Base-by-base conservation (phyloP, 1,140 invertebrate species). In the Zaprionus lachaisei region DNA sequence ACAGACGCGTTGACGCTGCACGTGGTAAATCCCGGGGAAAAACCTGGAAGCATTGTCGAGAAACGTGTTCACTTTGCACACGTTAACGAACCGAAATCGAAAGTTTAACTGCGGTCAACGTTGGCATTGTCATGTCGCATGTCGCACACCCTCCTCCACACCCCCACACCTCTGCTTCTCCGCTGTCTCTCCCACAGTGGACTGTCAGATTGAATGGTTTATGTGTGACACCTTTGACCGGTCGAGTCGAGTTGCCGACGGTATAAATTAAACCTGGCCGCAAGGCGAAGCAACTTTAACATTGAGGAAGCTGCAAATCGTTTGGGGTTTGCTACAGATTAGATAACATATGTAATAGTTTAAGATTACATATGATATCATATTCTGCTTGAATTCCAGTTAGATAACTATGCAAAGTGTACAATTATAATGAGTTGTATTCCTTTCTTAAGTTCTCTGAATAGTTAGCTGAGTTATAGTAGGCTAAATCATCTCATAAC, bases 131-230 rank as follows among this genome's bases (percentile, higher is more conserved):
- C 72, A 83, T 75, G 38, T 56, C 61, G 57, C 41, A 41, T 20
- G 58, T 68, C 17, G 49, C 37, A 49, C 15, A 49, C 14, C 37
- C 60, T 34, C 51, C 68, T 57, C 54, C 26, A 47, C 4, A 4
- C n/a, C 1, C 12, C 9, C 14, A 2, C 26, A 26, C 26, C 11
- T 20, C 17, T 24, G 2, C 49, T 17, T 34, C 34, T 17, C 47
- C 57, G 26, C 34, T 73, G 57, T 68, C 44, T 58, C 63, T 63
- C 47, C 56, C 75, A 64, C 72, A 71, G 67, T 73, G 56, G 62
- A 62, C 79, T 90, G 84, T 89, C 84, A 89, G 84, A 90, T 89
- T 90, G 84, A 89, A 89, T 89, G 84, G 81, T 89, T 89, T 89
- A 89, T 89, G 84, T 90, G 84, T 79, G 85, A 90, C 84, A 89